phyloP scores from a whole-genome alignment of 2,113 vertebrate species.

The Microcebus ravelobensis region DNA sequence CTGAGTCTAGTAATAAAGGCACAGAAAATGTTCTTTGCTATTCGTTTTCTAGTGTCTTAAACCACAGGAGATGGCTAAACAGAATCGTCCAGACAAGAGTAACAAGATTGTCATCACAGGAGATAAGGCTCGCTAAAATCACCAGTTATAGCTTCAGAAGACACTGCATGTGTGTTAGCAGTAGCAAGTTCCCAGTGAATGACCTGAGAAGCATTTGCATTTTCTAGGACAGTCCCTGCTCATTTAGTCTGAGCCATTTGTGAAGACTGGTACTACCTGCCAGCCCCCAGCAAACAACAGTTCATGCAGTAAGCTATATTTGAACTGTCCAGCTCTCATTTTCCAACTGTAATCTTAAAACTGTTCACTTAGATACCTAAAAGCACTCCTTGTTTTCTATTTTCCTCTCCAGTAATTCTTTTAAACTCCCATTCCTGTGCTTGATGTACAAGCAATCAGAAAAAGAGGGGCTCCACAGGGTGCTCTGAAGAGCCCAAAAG shows the following conservation, averaged over 20 bases:
- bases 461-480: constrained; percentile 78
- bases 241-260: constrained; percentile 49
- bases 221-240: constrained; percentile 47
- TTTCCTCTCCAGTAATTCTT: constrained; percentile 87
- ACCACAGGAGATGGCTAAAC: no score
- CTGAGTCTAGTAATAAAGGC: no score
- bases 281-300: constrained; percentile 50
- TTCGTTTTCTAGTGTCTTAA: no score
- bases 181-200: not conserved
- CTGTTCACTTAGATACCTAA: constrained; percentile 82
- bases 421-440: constrained; percentile 86
- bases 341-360: constrained; percentile 67
- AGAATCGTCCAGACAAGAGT: no score
- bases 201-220: constrained; percentile 12
- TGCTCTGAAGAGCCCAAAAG: constrained; percentile 68
- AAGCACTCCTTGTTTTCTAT: constrained; percentile 84
- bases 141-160: not conserved
- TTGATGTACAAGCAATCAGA: constrained; percentile 88
- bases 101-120: no score
- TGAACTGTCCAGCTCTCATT: constrained; percentile 54
- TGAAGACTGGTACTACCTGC: not conserved
- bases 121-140: no score
- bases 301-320: constrained; percentile 63
- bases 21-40: no score
- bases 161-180: not conserved